Conservation (phyloP, 2,888 invertebrate species). For the Argynnis bischoffii region DNA sequence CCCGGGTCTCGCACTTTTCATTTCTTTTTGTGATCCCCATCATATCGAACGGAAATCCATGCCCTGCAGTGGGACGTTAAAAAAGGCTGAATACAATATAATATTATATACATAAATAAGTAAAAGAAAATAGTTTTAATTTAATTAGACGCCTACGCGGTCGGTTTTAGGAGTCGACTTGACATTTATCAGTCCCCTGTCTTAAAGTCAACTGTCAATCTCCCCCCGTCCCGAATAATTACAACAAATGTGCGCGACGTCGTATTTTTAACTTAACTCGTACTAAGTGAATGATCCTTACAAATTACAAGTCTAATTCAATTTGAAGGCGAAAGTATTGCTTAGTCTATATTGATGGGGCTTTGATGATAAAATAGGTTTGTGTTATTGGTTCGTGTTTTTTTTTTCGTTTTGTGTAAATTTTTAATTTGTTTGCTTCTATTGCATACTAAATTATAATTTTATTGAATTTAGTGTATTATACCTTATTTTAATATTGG, state of each 20-base stretch:
- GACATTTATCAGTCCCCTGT: background rate
- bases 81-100: too few relatives aligned
- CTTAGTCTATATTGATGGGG: background rate
- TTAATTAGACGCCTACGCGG: background rate
- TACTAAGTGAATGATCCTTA: slow-evolving; percentile 27
- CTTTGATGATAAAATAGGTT: background rate
- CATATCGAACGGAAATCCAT: too few relatives aligned
- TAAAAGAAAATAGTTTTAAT: background rate
- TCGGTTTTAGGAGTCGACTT: too few relatives aligned
- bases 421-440: too few relatives aligned
- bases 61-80: too few relatives aligned
- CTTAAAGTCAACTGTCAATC: slow-evolving; percentile 20
- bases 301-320: slow-evolving; percentile 25
- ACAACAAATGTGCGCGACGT: slow-evolving; percentile 21
- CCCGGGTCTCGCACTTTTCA: too few relatives aligned
- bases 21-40: too few relatives aligned
- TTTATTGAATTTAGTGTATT: too few relatives aligned
- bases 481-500: too few relatives aligned
- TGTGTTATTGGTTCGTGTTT: background rate
- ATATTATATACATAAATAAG: too few relatives aligned
- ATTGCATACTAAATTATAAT: too few relatives aligned
- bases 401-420: too few relatives aligned
- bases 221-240: slow-evolving; percentile 24
- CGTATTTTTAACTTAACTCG: slow-evolving; percentile 18
- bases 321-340: slow-evolving; percentile 11